These are phyloP conservation scores for Axinella damicornis DNA, from an alignment of 37 sponge, comb jelly and placozoan genomes.

Conservation along the genomic window DNA sequence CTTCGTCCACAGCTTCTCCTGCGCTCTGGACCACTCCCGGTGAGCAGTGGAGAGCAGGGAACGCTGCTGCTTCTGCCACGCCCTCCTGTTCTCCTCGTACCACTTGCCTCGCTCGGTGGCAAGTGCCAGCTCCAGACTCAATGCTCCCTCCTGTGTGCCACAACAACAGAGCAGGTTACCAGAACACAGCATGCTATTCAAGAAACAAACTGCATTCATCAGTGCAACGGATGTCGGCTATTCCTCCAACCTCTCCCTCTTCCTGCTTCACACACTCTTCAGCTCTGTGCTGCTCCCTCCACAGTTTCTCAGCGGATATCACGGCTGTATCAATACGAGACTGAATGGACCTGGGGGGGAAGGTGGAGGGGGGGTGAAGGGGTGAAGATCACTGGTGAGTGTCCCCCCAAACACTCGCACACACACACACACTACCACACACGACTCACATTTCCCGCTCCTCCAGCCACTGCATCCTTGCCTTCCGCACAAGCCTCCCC, in stretches of 20 bases:
- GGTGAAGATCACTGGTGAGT: too few relatives aligned
- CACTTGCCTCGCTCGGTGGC: constrained; percentile 8
- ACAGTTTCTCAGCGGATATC: constrained; percentile 5
- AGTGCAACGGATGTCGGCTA: too few relatives aligned
- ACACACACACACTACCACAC: too few relatives aligned
- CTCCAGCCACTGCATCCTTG: constrained; percentile 36
- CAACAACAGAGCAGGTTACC: neutral
- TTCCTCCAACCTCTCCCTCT: neutral
- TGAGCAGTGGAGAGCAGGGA: constrained; percentile 10
- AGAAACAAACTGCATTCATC: too few relatives aligned
- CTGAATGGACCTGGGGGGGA: neutral
- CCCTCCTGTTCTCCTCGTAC: neutral
- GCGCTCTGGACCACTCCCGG: constrained; percentile 20
- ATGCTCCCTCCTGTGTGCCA: neutral
- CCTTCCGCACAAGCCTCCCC: constrained; percentile 30
- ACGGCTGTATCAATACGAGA: constrained; percentile 14
- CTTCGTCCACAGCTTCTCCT: neutral
- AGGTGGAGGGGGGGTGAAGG: too few relatives aligned
- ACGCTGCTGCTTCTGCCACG: constrained; percentile 4
- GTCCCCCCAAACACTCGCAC: too few relatives aligned
- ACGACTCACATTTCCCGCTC: constrained; percentile 46
- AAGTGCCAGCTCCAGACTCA: neutral
- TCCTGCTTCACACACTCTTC: neutral
- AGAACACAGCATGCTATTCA: too few relatives aligned
- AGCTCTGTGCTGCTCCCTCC: constrained; percentile 3